Evolutionary conservation across 2,113 vertebrate genomes (phyloP).

Genomic region (Sturnira hondurensis): DNA sequence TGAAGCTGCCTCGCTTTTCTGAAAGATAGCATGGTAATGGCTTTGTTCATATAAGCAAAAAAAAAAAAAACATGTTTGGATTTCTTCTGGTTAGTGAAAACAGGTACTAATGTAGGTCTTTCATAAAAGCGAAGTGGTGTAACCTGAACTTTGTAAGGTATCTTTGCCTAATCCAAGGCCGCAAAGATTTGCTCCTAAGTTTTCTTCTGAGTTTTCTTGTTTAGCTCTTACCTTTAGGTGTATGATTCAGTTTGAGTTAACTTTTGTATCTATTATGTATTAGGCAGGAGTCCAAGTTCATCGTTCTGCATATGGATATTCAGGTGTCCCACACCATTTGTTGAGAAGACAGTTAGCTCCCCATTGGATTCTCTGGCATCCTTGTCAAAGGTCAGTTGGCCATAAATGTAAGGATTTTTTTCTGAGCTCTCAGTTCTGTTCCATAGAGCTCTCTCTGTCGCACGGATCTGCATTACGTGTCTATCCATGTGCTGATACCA

Average conservation of each 20-base stretch:
- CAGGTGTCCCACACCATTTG: background rate
- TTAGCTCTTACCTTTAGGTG: background rate
- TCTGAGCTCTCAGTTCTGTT: background rate
- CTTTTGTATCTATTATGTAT: background rate
- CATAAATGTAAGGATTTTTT: background rate
- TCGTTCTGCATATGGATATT: background rate
- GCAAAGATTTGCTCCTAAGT: background rate
- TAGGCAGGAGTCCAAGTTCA: background rate
- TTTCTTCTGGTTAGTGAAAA: background rate
- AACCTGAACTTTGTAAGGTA: background rate
- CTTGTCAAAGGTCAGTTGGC: background rate
- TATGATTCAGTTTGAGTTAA: background rate
- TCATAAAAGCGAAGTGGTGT: background rate
- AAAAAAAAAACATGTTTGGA: background rate
- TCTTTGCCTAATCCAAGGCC: background rate
- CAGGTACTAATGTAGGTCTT: background rate
- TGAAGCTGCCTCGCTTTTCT: background rate
- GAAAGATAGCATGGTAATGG: background rate
- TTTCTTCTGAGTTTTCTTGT: background rate
- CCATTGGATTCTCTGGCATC: background rate
- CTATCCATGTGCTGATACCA: background rate
- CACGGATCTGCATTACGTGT: background rate
- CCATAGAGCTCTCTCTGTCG: background rate
- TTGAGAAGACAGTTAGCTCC: background rate
- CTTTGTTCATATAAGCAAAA: background rate